Conservation (phyloP, 2,113 vertebrate genomes). For the Ictalurus furcatus region DNA sequence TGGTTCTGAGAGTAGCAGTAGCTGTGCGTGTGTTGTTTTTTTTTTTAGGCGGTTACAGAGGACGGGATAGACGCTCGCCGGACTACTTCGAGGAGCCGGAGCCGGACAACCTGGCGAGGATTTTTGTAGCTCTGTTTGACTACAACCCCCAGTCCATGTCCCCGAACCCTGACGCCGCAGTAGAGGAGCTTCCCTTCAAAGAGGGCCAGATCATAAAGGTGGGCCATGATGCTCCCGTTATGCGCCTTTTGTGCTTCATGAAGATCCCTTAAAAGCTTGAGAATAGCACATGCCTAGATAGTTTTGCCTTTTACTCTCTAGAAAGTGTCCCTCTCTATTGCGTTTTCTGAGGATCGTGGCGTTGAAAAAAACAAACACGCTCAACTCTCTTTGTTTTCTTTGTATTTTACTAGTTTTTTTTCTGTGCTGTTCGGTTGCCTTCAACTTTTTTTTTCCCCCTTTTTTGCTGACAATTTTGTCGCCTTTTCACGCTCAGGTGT, state of each 20-base stretch:
- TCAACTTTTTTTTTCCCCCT: not conserved
- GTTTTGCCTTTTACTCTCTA: not conserved
- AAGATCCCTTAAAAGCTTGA: not conserved
- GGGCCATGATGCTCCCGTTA: not conserved
- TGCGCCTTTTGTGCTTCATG: not conserved
- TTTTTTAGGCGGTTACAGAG: constrained; percentile 81
- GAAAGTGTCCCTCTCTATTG: not conserved
- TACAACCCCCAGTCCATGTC: constrained; percentile 96
- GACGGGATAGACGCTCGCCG: constrained; percentile 78
- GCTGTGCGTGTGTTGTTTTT: constrained; percentile 64
- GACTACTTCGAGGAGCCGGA: constrained; percentile 91
- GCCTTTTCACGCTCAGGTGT: not conserved
- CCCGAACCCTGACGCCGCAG: constrained; percentile 92
- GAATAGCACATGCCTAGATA: not conserved
- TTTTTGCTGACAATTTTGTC: not conserved
- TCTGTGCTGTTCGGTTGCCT: not conserved
- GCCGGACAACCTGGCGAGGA: constrained; percentile 82
- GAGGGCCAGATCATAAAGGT: constrained; percentile 99
- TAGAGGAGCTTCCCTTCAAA: constrained; percentile 95
- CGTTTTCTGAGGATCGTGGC: not conserved
- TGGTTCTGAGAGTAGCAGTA: constrained; percentile 69
- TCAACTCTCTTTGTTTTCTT: not conserved
- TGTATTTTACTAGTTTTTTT: not conserved
- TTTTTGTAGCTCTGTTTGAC: constrained; percentile 96
- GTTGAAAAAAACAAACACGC: not conserved